Percentiles rank a stretch among this genome's conserved stretches.
Conservation (phyloP, 2,888 invertebrate species). For the Caenorhabditis wallacei region DNA sequence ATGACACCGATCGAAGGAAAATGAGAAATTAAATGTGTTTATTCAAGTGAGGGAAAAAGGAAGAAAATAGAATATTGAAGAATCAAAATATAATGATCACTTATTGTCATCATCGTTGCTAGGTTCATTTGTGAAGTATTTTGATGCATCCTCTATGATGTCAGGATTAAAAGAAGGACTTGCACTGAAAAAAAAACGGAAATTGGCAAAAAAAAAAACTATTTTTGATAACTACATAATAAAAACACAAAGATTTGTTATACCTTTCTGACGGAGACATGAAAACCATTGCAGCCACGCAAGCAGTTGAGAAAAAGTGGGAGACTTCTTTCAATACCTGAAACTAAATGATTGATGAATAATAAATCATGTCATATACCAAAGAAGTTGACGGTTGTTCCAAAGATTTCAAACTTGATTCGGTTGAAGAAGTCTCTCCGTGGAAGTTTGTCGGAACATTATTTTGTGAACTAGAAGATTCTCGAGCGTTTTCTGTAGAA, state of each 20-base stretch:
- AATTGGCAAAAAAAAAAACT: background rate
- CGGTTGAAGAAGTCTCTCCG: slow-evolving; percentile 18
- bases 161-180: slow-evolving; percentile 25
- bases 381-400: slow-evolving; percentile 51
- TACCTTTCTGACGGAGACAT: slow-evolving; percentile 45
- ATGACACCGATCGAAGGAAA: background rate
- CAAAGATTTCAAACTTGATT: slow-evolving; percentile 43
- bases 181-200: slow-evolving; percentile 23
- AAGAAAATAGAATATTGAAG: background rate
- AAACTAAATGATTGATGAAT: slow-evolving; percentile 7
- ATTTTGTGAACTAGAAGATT: slow-evolving; percentile 1
- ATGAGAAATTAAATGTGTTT: slow-evolving; percentile 16
- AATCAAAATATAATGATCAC: background rate
- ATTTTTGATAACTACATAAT: background rate
- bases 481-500: background rate
- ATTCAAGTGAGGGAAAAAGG: slow-evolving; percentile 10
- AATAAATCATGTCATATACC: slow-evolving; percentile 5
- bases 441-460: slow-evolving; percentile 32
- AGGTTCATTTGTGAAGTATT: slow-evolving; percentile 24
- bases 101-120: background rate
- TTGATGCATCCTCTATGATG: slow-evolving; percentile 50
- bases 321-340: slow-evolving; percentile 60
- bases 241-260: background rate
- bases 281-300: slow-evolving; percentile 45
- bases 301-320: slow-evolving; percentile 46